A percentile compares a stretch with the other conserved stretches of the same genome.
These are phyloP conservation scores for Eupeodes corollae DNA, from an alignment of 1,140 invertebrate genomes.

Conservation along the genomic window DNA sequence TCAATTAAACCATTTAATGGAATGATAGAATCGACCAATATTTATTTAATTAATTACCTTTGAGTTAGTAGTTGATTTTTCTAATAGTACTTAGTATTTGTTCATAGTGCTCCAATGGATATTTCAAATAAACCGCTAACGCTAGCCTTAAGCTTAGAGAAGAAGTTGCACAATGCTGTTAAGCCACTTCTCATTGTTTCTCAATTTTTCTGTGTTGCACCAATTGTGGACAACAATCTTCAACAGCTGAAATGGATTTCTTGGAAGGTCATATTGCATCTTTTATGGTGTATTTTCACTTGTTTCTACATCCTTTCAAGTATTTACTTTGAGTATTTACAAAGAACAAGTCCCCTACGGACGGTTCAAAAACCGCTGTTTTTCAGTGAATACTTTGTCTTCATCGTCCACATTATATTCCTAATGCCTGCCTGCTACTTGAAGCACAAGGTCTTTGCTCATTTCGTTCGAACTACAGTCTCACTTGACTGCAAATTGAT, in stretches of 20 bases:
- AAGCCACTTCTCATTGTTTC: slow-evolving; percentile 1
- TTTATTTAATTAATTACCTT: too few relatives aligned
- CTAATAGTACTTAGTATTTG: too few relatives aligned
- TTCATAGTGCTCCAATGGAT: too few relatives aligned
- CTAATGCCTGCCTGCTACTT: neutral
- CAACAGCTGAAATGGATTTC: neutral
- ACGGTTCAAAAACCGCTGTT: slow-evolving; percentile 7
- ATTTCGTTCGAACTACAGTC: neutral
- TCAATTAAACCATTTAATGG: too few relatives aligned
- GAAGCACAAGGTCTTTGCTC: neutral
- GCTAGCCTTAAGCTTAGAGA: neutral
- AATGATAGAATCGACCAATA: too few relatives aligned
- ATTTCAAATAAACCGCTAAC: too few relatives aligned
- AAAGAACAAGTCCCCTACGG: slow-evolving; percentile 2
- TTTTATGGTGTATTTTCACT: slow-evolving; percentile 2
- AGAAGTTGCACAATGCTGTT: neutral
- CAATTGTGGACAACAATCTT: slow-evolving; percentile 3
- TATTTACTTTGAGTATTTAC: slow-evolving; percentile 4
- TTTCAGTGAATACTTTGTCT: slow-evolving; percentile 8
- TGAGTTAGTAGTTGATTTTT: too few relatives aligned
- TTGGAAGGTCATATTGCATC: neutral
- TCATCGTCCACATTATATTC: slow-evolving; percentile 1
- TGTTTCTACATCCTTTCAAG: neutral
- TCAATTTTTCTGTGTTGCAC: slow-evolving; percentile 3
- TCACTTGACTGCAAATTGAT: slow-evolving; percentile 1